Conservation (phyloP, 2,797 vertebrate genomes). For the Myotis findleyi region DNA sequence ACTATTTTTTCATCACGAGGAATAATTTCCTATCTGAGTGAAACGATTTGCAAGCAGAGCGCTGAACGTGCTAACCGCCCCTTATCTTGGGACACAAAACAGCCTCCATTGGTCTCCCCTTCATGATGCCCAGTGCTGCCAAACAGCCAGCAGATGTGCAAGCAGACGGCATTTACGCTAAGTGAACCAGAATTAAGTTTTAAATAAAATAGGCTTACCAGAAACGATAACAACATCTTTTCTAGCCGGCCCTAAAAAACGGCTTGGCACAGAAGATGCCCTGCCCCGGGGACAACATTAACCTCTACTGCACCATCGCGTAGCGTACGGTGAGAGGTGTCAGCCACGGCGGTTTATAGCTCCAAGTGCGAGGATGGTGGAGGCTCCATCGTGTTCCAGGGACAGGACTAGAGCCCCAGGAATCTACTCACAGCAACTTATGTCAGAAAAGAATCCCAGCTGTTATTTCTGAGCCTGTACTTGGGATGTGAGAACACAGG, state of each 20-base stretch:
- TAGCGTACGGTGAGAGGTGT: neutral
- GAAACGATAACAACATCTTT: slow-evolving; percentile 61
- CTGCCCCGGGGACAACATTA: neutral
- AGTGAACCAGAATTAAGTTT: slow-evolving; percentile 66
- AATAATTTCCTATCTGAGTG: slow-evolving; percentile 47
- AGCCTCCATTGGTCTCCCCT: neutral
- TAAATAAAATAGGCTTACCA: slow-evolving; percentile 67
- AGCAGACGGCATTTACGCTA: slow-evolving; percentile 30
- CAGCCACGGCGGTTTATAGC: neutral
- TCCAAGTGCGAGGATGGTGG: neutral
- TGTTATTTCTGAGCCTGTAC: neutral
- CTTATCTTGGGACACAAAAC: neutral
- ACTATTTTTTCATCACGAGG: neutral
- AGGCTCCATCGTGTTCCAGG: neutral
- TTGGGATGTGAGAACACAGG: neutral
- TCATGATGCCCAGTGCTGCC: slow-evolving; percentile 1
- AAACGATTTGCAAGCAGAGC: neutral
- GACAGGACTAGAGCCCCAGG: neutral
- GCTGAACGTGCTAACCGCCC: neutral
- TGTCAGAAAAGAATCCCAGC: neutral
- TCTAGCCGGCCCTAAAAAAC: neutral
- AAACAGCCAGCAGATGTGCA: slow-evolving; percentile 28
- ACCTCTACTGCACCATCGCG: fast-evolving
- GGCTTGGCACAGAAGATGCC: slow-evolving; percentile 12
- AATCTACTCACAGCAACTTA: neutral